A percentile compares a stretch with the other conserved stretches of the same genome.
phyloP scores from a whole-genome alignment of 2,888 invertebrate genomes.

The Synergus umbraculus region DNA sequence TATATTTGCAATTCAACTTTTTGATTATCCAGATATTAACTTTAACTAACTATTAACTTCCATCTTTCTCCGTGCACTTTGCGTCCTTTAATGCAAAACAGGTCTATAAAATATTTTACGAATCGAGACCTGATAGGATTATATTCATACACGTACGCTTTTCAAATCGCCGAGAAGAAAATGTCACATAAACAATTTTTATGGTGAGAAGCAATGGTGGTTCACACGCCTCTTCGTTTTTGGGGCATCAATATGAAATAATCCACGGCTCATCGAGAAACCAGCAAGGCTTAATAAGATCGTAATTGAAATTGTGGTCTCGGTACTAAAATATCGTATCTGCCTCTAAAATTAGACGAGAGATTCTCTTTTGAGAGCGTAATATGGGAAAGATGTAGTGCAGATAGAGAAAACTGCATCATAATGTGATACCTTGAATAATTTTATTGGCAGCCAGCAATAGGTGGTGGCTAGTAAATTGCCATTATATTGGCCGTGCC shows the following conservation, averaged over 20 bases:
- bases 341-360: slow-evolving; percentile 30
- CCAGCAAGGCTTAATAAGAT: slow-evolving; percentile 42
- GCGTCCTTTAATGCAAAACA: too few relatives aligned
- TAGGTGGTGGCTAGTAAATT: slow-evolving; percentile 62
- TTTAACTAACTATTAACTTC: too few relatives aligned
- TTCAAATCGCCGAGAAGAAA: slow-evolving; percentile 2
- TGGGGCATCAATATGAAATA: slow-evolving; percentile 43
- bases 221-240: slow-evolving; percentile 74
- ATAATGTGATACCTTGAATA: slow-evolving; percentile 74
- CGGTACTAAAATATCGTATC: slow-evolving; percentile 40
- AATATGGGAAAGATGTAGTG: slow-evolving; percentile 37
- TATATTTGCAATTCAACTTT: too few relatives aligned
- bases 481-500: slow-evolving; percentile 73
- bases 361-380: slow-evolving; percentile 16
- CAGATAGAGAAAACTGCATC: slow-evolving; percentile 50
- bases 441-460: slow-evolving; percentile 71
- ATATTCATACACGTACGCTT: neutral
- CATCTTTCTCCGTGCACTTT: too few relatives aligned
- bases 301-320: slow-evolving; percentile 72
- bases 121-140: too few relatives aligned
- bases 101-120: too few relatives aligned
- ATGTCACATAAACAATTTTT: slow-evolving; percentile 63
- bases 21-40: too few relatives aligned
- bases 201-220: slow-evolving; percentile 64
- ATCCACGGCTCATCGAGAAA: slow-evolving; percentile 16